Base-by-base conservation (phyloP, 53 echinoderm and acorn worm species). In the Paelopatides confundens region DNA sequence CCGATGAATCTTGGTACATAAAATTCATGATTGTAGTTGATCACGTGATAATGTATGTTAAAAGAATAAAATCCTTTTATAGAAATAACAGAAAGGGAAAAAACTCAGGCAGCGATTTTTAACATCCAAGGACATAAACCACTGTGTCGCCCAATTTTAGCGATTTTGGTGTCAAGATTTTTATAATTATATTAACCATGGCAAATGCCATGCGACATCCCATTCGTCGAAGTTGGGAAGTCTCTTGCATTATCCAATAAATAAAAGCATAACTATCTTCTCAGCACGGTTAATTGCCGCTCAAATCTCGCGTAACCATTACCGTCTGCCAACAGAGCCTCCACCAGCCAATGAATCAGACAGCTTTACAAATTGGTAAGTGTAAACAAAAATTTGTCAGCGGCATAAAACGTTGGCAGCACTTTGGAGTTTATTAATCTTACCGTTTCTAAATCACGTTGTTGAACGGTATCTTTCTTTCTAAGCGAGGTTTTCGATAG, bases 281-380 rank as follows among this genome's bases (percentile, higher is more conserved):
- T 51, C 50, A 79, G 79, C 79, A 79, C 79, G 79, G 79, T 79
- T 79, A 79, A 79, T 79, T 79, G 79, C 32, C 51, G 79, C 79
- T 79, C 79, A 79, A 79, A 79, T 79, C 79, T 79, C 79, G 47
- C 79, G 50, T 79, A 33, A 79, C 79, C 79, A 79, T 79, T 79
- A 79, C 50, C 79, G 79, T 53, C 79, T 79, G 79, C 49, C 79
- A 79, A 79, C 79, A 79, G 48, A 50, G 51, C 18, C 79, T 31
- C 79, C 30, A 79, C 79, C 31, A 52, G 50, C 51, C 51, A 46
- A 53, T 79, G 79, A 79, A 79, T 79, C 79, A 79, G 33, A 29
- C 49, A 21, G 51, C 51, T 79, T 79, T 79, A 79, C 79, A 79
- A 79, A 79, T 79, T 79, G 79, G 79, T 79, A 79, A 79, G 79